phyloP scores from a whole-genome alignment of 2,888 invertebrate genomes.

The Coecobrya sp. region DNA sequence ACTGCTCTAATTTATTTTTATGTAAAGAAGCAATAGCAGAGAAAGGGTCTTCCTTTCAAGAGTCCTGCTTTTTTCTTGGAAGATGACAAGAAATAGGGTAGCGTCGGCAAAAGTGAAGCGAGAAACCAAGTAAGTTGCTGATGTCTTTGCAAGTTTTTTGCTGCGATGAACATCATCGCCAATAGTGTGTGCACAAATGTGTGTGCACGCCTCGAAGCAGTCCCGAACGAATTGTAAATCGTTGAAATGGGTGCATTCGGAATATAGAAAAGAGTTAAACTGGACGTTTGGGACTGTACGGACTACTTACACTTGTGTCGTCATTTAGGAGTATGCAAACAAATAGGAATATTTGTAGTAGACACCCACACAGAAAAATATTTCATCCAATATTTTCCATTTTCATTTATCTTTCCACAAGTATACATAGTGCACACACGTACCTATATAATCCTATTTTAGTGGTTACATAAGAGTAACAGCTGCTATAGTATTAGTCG shows the following conservation, averaged over 20 bases:
- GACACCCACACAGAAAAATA: slow-evolving; percentile 6
- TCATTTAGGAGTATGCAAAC: neutral
- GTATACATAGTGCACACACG: too few relatives aligned
- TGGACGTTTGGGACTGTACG: slow-evolving; percentile 54
- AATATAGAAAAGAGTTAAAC: slow-evolving; percentile 59
- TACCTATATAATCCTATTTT: too few relatives aligned
- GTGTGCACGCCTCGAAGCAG: neutral
- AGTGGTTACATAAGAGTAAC: neutral
- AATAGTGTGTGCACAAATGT: neutral
- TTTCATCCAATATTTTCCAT: neutral
- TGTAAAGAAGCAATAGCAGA: neutral
- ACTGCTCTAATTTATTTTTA: slow-evolving; percentile 40
- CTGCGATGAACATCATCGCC: neutral
- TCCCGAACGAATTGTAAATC: slow-evolving; percentile 66
- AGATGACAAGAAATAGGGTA: slow-evolving; percentile 10
- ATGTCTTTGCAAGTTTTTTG: neutral
- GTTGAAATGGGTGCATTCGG: slow-evolving; percentile 30
- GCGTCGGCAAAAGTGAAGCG: neutral
- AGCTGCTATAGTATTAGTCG: neutral
- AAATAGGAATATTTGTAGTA: neutral
- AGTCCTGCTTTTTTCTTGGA: neutral
- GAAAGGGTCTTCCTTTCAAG: slow-evolving; percentile 19
- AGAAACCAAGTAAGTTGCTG: neutral
- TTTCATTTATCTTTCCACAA: neutral
- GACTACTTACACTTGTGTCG: neutral